These are phyloP conservation scores for Latrodectus hesperus DNA, from an alignment of 2,888 invertebrate species.

Conservation along the genomic window DNA sequence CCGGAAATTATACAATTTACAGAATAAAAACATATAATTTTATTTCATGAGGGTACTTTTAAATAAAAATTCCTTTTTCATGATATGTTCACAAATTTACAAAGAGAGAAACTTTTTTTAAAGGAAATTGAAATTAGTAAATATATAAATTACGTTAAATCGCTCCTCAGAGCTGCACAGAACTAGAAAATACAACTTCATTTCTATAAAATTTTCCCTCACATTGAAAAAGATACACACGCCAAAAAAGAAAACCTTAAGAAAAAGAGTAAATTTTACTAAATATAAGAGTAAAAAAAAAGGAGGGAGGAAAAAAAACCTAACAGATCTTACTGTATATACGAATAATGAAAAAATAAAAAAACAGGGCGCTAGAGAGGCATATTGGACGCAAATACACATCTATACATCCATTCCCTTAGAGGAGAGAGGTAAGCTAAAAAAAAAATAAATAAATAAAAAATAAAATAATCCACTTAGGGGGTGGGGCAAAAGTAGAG, in stretches of 20 bases:
- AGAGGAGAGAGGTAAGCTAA: conserved; percentile 17
- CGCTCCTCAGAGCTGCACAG: not conserved
- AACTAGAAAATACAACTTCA: not conserved
- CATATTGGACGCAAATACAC: conserved; percentile 68
- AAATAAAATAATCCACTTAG: not conserved
- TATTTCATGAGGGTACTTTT: too few species aligned
- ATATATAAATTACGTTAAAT: not conserved
- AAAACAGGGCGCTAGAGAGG: conserved; percentile 55
- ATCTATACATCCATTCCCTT: conserved; percentile 59
- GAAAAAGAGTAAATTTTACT: conserved; percentile 36
- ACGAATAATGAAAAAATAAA: not conserved
- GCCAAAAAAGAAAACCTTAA: conserved; percentile 3
- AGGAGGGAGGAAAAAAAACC: conserved; percentile 24
- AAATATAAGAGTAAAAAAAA: conserved; percentile 28
- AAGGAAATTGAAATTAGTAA: too few species aligned
- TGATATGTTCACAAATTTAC: too few species aligned
- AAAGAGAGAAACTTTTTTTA: too few species aligned
- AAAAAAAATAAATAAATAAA: conserved; percentile 68
- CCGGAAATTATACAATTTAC: too few species aligned
- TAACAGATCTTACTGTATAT: conserved; percentile 48
- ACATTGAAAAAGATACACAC: conserved; percentile 5
- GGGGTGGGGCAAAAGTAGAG: conserved; percentile 40
- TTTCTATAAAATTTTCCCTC: not conserved
- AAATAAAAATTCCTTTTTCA: too few species aligned
- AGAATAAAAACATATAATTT: too few species aligned